Percentiles rank a stretch among this genome's conserved stretches.
Evolutionary conservation across 2,888 invertebrate species (phyloP).

Genomic region (Thereva unica): DNA sequence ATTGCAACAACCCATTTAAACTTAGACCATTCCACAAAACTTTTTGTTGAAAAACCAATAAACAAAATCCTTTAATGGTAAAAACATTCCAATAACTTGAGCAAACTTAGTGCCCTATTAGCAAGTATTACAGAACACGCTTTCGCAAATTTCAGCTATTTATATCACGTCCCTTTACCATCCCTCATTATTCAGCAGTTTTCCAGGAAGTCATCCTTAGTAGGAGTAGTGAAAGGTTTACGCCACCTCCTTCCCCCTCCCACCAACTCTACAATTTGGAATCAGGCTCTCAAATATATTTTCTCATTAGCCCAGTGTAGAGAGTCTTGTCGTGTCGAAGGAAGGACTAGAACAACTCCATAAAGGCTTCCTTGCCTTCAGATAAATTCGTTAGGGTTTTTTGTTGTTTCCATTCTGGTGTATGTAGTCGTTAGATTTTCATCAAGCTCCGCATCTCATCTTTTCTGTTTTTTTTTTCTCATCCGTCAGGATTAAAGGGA

Average conservation of each 20-base stretch:
- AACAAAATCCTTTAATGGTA: slow-evolving; percentile 5
- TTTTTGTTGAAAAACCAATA: background rate
- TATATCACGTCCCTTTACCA: slow-evolving; percentile 2
- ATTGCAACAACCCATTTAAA: too few species aligned
- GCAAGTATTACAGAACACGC: slow-evolving; percentile 19
- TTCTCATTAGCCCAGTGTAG: slow-evolving; percentile 22
- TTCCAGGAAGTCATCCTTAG: slow-evolving; percentile 1
- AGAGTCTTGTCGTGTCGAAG: slow-evolving; percentile 1
- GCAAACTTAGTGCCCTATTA: slow-evolving; percentile 19
- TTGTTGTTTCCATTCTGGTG: slow-evolving; percentile 5
- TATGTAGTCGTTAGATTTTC: slow-evolving; percentile 4
- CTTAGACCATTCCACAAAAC: too few species aligned
- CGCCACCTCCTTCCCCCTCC: too few species aligned
- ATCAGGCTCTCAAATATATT: slow-evolving; percentile 1
- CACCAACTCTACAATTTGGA: too few species aligned
- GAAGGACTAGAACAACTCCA: slow-evolving; percentile 5
- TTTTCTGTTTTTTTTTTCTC: slow-evolving; percentile 22
- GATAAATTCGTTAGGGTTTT: slow-evolving; percentile 27
- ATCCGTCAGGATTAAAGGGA: slow-evolving; percentile 39
- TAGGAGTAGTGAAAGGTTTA: background rate
- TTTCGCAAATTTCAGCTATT: slow-evolving; percentile 19
- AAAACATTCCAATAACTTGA: slow-evolving; percentile 6
- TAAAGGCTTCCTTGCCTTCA: too few species aligned
- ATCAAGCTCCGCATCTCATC: slow-evolving; percentile 23
- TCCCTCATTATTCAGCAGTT: background rate